Base-by-base conservation (phyloP, 2,888 invertebrate species). In the Apeira syringaria region DNA sequence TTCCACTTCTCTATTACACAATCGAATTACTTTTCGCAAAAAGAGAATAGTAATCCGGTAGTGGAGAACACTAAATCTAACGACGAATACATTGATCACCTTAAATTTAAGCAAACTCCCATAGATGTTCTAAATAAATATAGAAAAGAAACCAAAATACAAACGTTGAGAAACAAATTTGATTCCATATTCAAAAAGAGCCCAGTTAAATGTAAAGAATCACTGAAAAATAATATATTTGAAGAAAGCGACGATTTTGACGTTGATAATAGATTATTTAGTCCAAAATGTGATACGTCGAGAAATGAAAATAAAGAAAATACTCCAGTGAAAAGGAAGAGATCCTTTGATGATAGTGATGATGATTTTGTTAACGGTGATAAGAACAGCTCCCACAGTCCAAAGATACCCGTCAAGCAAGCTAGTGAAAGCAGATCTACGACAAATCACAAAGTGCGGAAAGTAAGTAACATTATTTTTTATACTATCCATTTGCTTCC, bases 281-380 rank as follows among this genome's bases (percentile, higher is more conserved):
- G 45, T 35, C 42, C 48, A 13, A 46, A 47, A 30, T 5, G 9
- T 29, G 11, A 10, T 4, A 34, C 7, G n/a, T 9, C 8, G 2
- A 41, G 12, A 28, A 18, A 2, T 18, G 12, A 29, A 3, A 28
- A 43, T 7, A 33, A 33, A 26, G 36, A 42, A 4, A 42, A 42
- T 11, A 36, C 39, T 5, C 20, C 52, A 25, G 18, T 27, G 3
- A 44, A 70, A 59, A 53, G 66, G n/a, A 75, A 68, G 49, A 20
- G 76, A 8, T 42, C 47, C 0, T 77, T 77, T 47, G 63, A 74
- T 10, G 78, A 82, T n/a, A 80, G 82, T 36, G 88, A 90, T 47
- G 88, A 90, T 47, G 91, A 91, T 50, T 91, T 91, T 53, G 65
- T 80, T 24, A n/a, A 6, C 1, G 45, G 66, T 28, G 59, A 68